Percentiles rank a stretch among this genome's conserved stretches.
Evolutionary conservation across 2,888 invertebrate genomes (phyloP).

Genomic region (Drosophila algonquin): DNA sequence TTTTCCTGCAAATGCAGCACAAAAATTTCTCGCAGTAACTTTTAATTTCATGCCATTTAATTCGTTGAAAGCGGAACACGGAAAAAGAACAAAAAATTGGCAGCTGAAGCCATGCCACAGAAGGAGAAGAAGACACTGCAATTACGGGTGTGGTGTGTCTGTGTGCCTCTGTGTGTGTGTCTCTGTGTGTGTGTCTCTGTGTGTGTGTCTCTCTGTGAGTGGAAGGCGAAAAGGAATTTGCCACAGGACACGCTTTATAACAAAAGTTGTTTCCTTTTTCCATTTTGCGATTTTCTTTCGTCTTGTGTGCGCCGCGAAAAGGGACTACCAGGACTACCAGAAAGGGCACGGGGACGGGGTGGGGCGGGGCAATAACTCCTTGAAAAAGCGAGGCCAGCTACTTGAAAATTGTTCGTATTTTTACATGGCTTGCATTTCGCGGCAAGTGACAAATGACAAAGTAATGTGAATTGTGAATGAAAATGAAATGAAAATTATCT

Average conservation of each 20-base stretch:
- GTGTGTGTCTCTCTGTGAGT: conserved; percentile 32
- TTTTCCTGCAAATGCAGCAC: conserved; percentile 80
- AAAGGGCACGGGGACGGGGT: neutral
- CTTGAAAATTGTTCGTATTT: conserved; percentile 2
- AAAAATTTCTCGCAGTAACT: conserved; percentile 77
- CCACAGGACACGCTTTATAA: conserved; percentile 77
- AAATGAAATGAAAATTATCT: neutral
- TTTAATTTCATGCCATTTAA: conserved; percentile 81
- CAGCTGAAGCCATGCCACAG: conserved; percentile 58
- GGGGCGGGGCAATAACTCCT: conserved; percentile 9
- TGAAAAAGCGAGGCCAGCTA: conserved; percentile 3
- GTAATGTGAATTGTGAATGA: neutral
- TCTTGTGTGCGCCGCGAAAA: conserved; percentile 11
- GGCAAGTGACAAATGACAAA: neutral
- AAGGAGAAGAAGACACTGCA: conserved; percentile 41
- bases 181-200: conserved; percentile 29
- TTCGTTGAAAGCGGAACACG: conserved; percentile 78
- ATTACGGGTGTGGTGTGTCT: conserved; percentile 40
- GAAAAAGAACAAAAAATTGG: conserved; percentile 42
- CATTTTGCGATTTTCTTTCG: conserved; percentile 51
- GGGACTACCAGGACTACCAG: conserved; percentile 18
- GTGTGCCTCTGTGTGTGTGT: conserved; percentile 24
- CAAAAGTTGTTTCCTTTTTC: conserved; percentile 67
- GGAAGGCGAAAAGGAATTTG: conserved; percentile 59
- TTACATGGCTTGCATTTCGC: neutral